phyloP scores from a whole-genome alignment of 2,888 invertebrate genomes.

The Bedellia somnulentella region DNA sequence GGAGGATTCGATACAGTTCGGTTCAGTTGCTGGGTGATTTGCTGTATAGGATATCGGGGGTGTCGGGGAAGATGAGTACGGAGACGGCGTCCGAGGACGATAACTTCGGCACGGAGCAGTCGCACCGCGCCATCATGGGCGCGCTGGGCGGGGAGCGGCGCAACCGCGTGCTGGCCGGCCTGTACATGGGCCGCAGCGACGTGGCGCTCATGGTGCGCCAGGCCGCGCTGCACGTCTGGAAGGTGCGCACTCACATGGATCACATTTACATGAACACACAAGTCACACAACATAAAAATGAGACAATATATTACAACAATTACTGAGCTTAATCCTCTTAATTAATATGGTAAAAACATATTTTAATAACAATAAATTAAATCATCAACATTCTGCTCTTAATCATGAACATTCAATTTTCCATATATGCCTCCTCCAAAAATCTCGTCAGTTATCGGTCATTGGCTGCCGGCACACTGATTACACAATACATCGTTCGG shows the following conservation, averaged over 20 bases:
- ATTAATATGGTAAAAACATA: no score
- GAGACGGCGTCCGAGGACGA: constrained; percentile 98
- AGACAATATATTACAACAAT: no score
- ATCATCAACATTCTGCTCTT: no score
- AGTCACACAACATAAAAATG: no score
- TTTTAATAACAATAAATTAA: no score
- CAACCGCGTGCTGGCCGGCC: constrained; percentile 89
- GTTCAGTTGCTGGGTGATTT: constrained; percentile 95
- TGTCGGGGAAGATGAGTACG: constrained; percentile 98
- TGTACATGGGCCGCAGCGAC: constrained; percentile 97
- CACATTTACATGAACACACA: no score
- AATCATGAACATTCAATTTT: no score
- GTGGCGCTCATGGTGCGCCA: constrained; percentile 96
- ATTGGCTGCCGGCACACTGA: no score
- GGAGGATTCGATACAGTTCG: constrained; percentile 94
- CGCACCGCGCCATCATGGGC: constrained; percentile 86
- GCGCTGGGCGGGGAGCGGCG: constrained; percentile 87
- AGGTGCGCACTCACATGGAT: constrained; percentile 46
- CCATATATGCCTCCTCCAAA: no score
- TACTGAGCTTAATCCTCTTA: no score
- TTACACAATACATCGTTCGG: no score
- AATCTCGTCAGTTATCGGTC: no score
- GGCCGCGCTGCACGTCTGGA: constrained; percentile 98
- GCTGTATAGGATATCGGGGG: constrained; percentile 94
- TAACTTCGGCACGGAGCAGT: constrained; percentile 97